Evolutionary conservation across 2,113 vertebrate species (phyloP).

Genomic region (Sorex araneus): DNA sequence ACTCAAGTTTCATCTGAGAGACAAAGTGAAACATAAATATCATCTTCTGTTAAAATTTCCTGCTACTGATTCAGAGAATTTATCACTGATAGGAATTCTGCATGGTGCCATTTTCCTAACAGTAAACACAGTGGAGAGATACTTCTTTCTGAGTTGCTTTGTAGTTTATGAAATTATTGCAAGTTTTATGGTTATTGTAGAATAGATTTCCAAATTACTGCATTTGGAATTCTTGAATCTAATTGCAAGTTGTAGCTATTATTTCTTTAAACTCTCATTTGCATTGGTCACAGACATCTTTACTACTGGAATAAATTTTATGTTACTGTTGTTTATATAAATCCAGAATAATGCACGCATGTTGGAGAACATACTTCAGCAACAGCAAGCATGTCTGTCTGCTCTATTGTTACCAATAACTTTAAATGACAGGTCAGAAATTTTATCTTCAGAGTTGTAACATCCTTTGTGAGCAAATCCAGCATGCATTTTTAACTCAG

Average conservation of each 20-base stretch:
- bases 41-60: constrained; percentile 32
- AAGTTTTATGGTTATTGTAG: background rate
- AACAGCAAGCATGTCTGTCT: background rate
- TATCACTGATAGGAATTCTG: constrained; percentile 11
- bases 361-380: constrained; percentile 5
- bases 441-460: background rate
- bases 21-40: background rate
- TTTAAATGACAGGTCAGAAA: background rate
- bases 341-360: background rate
- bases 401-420: background rate
- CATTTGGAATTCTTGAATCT: constrained; percentile 17
- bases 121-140: background rate
- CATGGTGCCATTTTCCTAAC: background rate
- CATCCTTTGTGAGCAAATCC: background rate
- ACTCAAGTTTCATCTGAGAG: constrained; percentile 9
- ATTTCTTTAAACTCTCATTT: constrained; percentile 40
- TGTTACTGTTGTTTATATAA: background rate
- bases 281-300: background rate
- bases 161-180: background rate
- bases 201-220: background rate
- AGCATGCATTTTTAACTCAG: background rate
- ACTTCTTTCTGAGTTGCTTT: background rate
- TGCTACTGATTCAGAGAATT: constrained; percentile 22
- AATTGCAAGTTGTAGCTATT: background rate
- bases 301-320: background rate